Base-by-base conservation (phyloP, 1,140 invertebrate species). In the Drosophila parvula region DNA sequence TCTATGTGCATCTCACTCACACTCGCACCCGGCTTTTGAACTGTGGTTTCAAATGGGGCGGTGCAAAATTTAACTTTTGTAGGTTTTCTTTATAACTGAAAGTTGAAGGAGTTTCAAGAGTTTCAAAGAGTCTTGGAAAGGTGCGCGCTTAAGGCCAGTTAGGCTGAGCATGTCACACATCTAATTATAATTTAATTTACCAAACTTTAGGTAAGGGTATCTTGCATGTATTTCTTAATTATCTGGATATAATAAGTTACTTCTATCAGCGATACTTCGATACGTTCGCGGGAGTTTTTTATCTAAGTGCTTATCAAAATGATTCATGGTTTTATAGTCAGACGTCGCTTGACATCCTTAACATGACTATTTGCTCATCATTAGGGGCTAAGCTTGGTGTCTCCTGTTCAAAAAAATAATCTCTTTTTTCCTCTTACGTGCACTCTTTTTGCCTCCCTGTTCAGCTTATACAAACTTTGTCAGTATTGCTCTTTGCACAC, bases 281-380 rank as follows among this genome's bases (percentile, higher is more conserved):
- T 47, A 18, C 4, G 18, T 56, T 16, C n/a, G 8, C 11, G 32
- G 27, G 3, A 61, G n/a, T 5, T 36, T 16, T 11, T 16, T 28
- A 41, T 47, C 16, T 47, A 5, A n/a, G 22, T 18, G 16, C 4
- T 28, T 41, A 38, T 57, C 16, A 22, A 11, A 32, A 32, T 62
- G 36, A 27, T 51, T 61, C 22, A 38, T 51, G 65, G 56, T 78
- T 65, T 43, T 51, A 62, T 48, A 53, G 34, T 65, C 79, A 81
- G 18, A 48, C 27, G 27, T 51, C 51, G 36, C 47, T 65, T 58
- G 56, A 65, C 74, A 81, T 73, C 53, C 63, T 47, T 60, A 81
- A 78, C 69, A 43, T 51, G 79, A 53, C 68, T 82, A 81, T 82
- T 82, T 82, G 79, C 79, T 74, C 79, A 64, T 82, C 74, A 78